Evolutionary conservation across 2,113 vertebrate species (phyloP).

Genomic region (Ictalurus furcatus): DNA sequence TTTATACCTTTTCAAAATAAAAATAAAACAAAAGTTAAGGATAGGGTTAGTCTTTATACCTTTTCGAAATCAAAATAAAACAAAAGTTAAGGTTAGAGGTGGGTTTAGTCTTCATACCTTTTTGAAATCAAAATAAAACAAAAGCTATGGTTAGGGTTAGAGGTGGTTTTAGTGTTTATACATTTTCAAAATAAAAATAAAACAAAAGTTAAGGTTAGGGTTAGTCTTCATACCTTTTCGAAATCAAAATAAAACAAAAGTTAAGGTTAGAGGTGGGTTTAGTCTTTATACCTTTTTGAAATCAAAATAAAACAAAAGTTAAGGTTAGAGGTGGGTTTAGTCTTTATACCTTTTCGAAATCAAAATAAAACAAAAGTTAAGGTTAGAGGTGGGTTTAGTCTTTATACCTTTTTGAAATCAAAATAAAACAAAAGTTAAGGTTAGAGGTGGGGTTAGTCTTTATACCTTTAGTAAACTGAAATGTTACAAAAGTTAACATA

Average conservation of each 20-base stretch:
- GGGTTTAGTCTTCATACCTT: neutral
- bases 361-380: neutral
- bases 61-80: neutral
- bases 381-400: neutral
- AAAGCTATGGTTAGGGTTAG: neutral
- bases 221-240: no score
- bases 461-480: neutral
- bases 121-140: neutral
- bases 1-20: neutral
- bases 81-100: no score
- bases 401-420: neutral
- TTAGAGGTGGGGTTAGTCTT: neutral
- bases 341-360: neutral
- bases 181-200: neutral
- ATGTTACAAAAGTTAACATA: neutral
- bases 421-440: neutral
- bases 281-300: no score
- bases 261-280: neutral
- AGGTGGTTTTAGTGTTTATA: neutral
- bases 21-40: neutral
- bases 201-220: neutral
- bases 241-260: neutral
- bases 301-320: neutral
- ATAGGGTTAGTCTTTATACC: no score
- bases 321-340: neutral